Conservation (phyloP, 1,140 invertebrate genomes). For the Tetramorium simillimum region DNA sequence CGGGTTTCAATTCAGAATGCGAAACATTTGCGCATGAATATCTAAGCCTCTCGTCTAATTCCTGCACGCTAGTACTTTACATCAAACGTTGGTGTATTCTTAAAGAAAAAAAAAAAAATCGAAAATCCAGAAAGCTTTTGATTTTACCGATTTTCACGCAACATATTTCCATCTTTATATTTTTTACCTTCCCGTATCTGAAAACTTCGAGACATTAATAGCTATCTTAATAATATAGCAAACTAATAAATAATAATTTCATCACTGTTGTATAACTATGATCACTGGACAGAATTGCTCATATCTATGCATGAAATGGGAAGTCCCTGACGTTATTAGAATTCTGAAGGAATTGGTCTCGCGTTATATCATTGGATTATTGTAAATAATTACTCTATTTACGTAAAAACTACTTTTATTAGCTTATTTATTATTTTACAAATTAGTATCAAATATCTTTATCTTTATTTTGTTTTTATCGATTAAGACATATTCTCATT, state of each 20-base stretch:
- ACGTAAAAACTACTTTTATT: neutral
- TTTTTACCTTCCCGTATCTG: neutral
- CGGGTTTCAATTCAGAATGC: slow-evolving; percentile 42
- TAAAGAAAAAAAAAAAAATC: neutral
- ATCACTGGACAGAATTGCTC: neutral
- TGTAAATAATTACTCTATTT: neutral
- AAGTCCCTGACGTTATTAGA: slow-evolving; percentile 15
- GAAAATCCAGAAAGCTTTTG: neutral
- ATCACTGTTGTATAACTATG: neutral
- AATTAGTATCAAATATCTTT: neutral
- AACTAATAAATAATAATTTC: neutral
- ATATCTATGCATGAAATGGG: slow-evolving; percentile 37
- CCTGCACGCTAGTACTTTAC: neutral
- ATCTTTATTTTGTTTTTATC: neutral
- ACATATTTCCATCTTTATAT: neutral
- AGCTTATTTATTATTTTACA: neutral
- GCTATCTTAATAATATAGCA: neutral
- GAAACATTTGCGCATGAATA: slow-evolving; percentile 50
- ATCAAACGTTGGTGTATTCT: neutral
- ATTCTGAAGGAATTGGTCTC: neutral
- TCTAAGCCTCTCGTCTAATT: slow-evolving; percentile 14
- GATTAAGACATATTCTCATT: too few relatives aligned
- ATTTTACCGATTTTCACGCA: neutral
- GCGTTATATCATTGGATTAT: neutral
- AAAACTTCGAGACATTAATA: neutral